Percentiles rank a stretch among this genome's conserved stretches.
phyloP scores from a whole-genome alignment of 2,113 vertebrate species.

The Motacilla alba region DNA sequence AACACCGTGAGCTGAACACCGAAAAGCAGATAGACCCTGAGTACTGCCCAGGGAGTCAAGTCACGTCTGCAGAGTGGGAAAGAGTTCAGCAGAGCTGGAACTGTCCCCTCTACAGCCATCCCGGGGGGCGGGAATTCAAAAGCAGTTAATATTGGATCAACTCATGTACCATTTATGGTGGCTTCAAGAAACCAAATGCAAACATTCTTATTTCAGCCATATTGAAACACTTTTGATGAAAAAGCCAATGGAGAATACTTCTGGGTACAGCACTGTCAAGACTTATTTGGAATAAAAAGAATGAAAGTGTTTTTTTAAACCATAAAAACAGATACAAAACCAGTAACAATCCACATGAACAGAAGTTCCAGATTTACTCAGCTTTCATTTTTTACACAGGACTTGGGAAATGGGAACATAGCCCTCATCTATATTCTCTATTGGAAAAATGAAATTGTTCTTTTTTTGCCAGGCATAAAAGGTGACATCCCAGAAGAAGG shows the following conservation, averaged over 20 bases:
- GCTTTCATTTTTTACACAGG: not conserved
- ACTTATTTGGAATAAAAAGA: not conserved
- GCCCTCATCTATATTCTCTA: not conserved
- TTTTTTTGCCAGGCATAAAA: not conserved
- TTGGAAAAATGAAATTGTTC: not conserved
- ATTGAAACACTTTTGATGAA: not conserved
- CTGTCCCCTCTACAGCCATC: not conserved
- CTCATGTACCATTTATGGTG: not conserved
- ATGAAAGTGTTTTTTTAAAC: not conserved
- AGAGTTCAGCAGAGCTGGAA: not conserved
- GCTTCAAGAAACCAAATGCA: not conserved
- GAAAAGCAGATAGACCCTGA: not conserved
- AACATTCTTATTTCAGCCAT: not conserved
- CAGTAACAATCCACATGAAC: not conserved
- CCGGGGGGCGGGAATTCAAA: too few relatives aligned
- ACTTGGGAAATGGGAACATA: not conserved
- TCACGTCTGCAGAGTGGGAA: rapidly evolving
- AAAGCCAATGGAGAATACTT: not conserved
- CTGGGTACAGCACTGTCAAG: not conserved
- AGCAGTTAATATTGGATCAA: not conserved
- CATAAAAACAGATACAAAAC: not conserved
- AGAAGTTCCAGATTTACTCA: not conserved
- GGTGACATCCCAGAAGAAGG: not conserved
- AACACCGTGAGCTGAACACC: rapidly evolving
- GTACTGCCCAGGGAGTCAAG: not conserved